Base-by-base conservation (phyloP, 2,797 vertebrate genomes). In the Vireo griseus region DNA sequence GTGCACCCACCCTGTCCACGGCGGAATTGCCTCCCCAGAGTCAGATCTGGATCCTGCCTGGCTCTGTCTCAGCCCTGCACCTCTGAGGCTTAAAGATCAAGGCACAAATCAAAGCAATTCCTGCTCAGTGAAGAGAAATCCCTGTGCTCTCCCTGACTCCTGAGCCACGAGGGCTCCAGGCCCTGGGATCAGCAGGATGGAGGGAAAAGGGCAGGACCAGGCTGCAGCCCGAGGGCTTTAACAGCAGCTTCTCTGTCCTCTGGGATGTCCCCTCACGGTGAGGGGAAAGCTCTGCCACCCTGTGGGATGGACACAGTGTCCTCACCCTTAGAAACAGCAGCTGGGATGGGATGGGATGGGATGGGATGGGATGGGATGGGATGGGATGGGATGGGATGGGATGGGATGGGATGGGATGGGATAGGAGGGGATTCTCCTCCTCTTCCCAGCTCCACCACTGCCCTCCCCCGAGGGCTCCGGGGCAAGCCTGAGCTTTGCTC, bases 381-480 rank as follows among this genome's bases (percentile, higher is more conserved):
- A 26, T 20, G 39, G 75, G 39, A 26, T 21, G 48, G 77, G 61
- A 68, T 35, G n/a, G 65, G 26, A 42, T 42, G 40, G 77, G 61
- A 68, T 35, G n/a, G 40, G 40, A 42, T 42, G 40, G 40, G 62
- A 45, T 19, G n/a, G 61, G 39, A 26, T 20, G 55, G 86, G 48
- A 37, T 11, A 10, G 77, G 72, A 69, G 7, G 16, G 67, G 75
- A 35, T 16, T 76, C 85, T 75, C 90, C 95, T 90, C 87, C 92
- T 86, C 95, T 97, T 73, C 68, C 96, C 8, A 0, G 47, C 55
- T 66, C 77, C 0, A 3, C 15, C 17, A 1, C 76, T 2, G 6
- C 95, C 94, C 91, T 97, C 95, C 95, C 95, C 15, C 5, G 17
- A 91, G 67, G 93, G 92, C 50, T 91, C 89, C 37, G 1, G 95